Evolutionary conservation across 2,113 vertebrate genomes (phyloP), one percentile per base, ranked within the genome.

Genomic region (Symphodus melops): DNA sequence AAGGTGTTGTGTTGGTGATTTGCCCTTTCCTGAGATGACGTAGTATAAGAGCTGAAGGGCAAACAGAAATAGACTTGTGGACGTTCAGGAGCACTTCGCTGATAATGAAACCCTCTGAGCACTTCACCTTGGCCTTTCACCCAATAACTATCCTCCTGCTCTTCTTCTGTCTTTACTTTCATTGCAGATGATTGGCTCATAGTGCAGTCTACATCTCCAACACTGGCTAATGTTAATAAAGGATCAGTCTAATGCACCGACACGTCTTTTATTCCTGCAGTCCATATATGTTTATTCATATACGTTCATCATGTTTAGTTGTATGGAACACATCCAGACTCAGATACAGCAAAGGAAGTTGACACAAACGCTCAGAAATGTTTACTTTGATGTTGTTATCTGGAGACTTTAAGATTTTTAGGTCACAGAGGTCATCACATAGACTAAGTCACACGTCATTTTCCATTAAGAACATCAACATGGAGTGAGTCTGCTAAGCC

Each of bases 81-180:
- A 52, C 48, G 42, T 73, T 77, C 69, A 56, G 19, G 62, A 64
- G 41, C 62, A 33, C 56, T 36, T 66, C 60, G 25, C 63, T 84
- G 87, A 86, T 80, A 76, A 82, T 25, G 41, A 42, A 25, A 48
- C 46, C 61, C 28, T 33, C 20, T 64, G 57, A 72, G 68, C 54
- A 76, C 84, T 89, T 55, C 48, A 80, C 53, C 42, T 52, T 82
- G 82, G 44, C 78, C 81, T 89, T 84, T 88, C 23, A 77, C 82
- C 62, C 41, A 8, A 68, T 60, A 69, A 28, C 63, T 66, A 9
- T 20, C 23, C 20, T 59, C 23, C 28, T 33, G 28, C 28, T 25
- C 55, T 14, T 71, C n/a, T 42, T 20, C 49, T 3, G 9, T 2
- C 37, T 42, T 25, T 25, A n/a, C 65, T 67, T 57, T 60, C 36